A percentile compares a stretch with the other conserved stretches of the same genome.
These are phyloP conservation scores for Zaprionus taronus DNA, from an alignment of 1,140 invertebrate genomes.

Conservation along the genomic window DNA sequence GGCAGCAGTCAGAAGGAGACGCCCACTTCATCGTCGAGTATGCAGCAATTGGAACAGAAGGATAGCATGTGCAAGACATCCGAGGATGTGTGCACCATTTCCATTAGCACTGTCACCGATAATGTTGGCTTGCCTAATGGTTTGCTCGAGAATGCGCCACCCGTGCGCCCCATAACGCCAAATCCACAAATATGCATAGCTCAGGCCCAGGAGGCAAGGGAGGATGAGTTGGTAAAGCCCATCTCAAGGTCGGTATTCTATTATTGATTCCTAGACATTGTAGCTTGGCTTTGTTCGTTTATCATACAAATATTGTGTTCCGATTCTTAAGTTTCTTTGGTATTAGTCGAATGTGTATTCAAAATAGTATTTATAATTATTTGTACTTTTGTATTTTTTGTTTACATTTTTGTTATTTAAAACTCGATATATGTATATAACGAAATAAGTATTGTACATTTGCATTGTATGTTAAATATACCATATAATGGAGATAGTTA, in stretches of 20 bases:
- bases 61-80: constrained; percentile 83
- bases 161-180: constrained; percentile 82
- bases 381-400: constrained; percentile 41
- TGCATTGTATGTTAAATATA: constrained; percentile 23
- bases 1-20: constrained; percentile 82
- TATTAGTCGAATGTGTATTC: constrained; percentile 49
- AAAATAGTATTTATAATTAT: constrained; percentile 35
- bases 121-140: constrained; percentile 86
- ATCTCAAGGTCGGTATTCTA: constrained; percentile 82
- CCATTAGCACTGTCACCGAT: constrained; percentile 86
- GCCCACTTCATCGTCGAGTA: constrained; percentile 50
- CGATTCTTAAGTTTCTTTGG: constrained; percentile 44
- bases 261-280: constrained; percentile 34
- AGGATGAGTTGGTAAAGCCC: constrained; percentile 35
- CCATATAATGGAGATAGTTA: constrained; percentile 10
- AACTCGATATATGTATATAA: constrained; percentile 23
- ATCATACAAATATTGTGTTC: constrained; percentile 30
- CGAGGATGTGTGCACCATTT: constrained; percentile 85
- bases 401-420: constrained; percentile 44
- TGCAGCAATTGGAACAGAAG: constrained; percentile 80
- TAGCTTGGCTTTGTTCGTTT: constrained; percentile 25
- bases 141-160: constrained; percentile 77
- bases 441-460: constrained; percentile 24
- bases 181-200: constrained; percentile 88
- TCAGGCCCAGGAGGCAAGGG: constrained; percentile 62